Base-by-base conservation (phyloP, 2,797 vertebrate genomes). In the Neomorphus geoffroyi region DNA sequence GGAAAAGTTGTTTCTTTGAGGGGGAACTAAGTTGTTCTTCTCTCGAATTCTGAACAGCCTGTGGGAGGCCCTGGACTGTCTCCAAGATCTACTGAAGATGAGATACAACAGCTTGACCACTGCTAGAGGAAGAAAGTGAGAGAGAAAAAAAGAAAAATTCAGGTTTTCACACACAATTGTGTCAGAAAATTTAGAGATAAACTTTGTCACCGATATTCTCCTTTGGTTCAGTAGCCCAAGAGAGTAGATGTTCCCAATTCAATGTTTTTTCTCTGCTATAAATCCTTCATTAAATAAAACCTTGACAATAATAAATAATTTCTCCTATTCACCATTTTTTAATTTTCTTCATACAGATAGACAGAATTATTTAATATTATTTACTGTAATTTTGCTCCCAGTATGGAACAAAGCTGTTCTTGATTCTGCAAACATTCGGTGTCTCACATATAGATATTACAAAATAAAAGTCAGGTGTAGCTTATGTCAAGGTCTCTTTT, bases 61-160 rank as follows among this genome's bases (percentile, higher is more conserved):
- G 92, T 95, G 96, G 94, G 97, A 97, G 95, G 94, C 93, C 96
- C 80, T 97, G 96, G 94, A 96, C 90, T 69, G 37, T 74, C 51
- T 95, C 95, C 96, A 96, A 92, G 53, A 78, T 82, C 45, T 39
- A 41, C 32, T 88, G 79, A 87, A 79, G 45, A 84, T 67, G 60
- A 90, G 71, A 80, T 62, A 83, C 50, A 89, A 74, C 74, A 92
- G 84, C 53, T 50, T 83, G 69, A 72, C 65, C 71, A 46, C 57
- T 32, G 16, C n/a, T 32, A 89, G 12, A 78, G 15, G 18, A 94
- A 84, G 43, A 81, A 82, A 33, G 65, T 61, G 24, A 12, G 65
- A 77, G 32, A 79, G n/a, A 51, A 46, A 86, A 95, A 83, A 53
- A 72, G n/a, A 58, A 84, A 89, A 93, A 89, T 7, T 56, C 53